Evolutionary conservation across 2,113 vertebrate species (phyloP), one percentile per base, ranked within the genome.

Genomic region (Salvelinus namaycush): DNA sequence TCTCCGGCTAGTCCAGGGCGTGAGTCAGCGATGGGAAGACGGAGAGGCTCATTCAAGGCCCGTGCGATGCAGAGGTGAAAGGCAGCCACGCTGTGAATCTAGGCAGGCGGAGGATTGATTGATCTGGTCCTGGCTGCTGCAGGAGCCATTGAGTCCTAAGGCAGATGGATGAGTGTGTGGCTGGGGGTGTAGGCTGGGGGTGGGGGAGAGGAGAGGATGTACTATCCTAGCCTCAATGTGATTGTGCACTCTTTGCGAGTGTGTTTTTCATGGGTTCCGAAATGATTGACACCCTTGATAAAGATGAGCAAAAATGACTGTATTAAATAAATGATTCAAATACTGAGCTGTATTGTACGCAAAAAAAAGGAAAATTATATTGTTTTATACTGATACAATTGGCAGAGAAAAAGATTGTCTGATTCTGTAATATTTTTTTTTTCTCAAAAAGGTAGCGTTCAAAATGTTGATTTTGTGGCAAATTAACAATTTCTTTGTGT

Each of bases 91-190:
- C 89, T 88, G 89, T 84, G 89, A 87, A 84, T 86, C 82, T 81
- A 27, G 70, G 16, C 7, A 39, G 68, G 68, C 2, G 75, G 72
- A 88, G 77, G 83, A 89, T 79, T 84, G 89, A 90, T 91, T 79
- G 84, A 89, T 88, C 81, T 81, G 78, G 72, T 84, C 83, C 85
- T 14, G 83, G 81, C 83, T 79, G 77, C 88, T 89, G 87, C 78
- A 84, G 82, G 59, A 62, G 59, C 59, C 59, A 24, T n/a, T 5
- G 39, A 11, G 39, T 44, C 9, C 39, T 44, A 44, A 44, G 39
- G 39, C 39, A 44, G 87, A 89, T 82, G 86, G 88, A 85, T 86
- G 79, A 72, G 80, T 74, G 49, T 57, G 70, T 16, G 79, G 51
- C 64, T 14, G 14, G 68, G 74, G 79, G 68, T 73, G 77, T 83